A percentile compares a stretch with the other conserved stretches of the same genome.
Conservation (phyloP, 2,113 vertebrate species). For the Bubo scandiacus region DNA sequence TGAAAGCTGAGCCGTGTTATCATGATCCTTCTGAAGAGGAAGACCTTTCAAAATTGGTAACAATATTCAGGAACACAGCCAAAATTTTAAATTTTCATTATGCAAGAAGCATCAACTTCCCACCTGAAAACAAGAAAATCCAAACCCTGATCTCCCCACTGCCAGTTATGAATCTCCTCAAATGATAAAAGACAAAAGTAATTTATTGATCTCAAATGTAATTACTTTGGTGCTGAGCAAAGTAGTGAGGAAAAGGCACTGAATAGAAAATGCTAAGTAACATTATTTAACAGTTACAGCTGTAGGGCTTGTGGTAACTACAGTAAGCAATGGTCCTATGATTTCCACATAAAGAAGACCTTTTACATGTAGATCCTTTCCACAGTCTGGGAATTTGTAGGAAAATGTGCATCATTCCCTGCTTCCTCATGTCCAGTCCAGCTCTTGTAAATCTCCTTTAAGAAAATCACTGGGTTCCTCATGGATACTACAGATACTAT, state of each 20-base stretch:
- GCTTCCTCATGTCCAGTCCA: neutral
- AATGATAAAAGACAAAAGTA: neutral
- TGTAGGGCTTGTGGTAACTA: neutral
- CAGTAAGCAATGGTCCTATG: neutral
- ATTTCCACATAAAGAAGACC: neutral
- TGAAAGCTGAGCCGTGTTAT: neutral
- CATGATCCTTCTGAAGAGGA: neutral
- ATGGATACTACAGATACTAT: neutral
- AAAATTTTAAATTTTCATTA: conserved; percentile 3
- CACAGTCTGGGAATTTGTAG: neutral
- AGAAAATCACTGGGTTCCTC: neutral
- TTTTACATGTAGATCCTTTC: neutral
- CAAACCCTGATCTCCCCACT: neutral
- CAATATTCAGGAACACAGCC: neutral
- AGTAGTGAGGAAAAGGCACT: neutral
- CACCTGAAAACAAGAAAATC: neutral
- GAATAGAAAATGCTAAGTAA: neutral
- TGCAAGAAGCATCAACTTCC: neutral
- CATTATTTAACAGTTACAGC: neutral
- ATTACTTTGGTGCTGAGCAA: neutral
- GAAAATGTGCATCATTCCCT: neutral
- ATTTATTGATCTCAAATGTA: neutral
- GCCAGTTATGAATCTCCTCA: neutral
- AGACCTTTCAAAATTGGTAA: conserved; percentile 1
- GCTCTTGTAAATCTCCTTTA: neutral